Conservation (phyloP, 2,888 invertebrate genomes). For the Microdon myrmicae region DNA sequence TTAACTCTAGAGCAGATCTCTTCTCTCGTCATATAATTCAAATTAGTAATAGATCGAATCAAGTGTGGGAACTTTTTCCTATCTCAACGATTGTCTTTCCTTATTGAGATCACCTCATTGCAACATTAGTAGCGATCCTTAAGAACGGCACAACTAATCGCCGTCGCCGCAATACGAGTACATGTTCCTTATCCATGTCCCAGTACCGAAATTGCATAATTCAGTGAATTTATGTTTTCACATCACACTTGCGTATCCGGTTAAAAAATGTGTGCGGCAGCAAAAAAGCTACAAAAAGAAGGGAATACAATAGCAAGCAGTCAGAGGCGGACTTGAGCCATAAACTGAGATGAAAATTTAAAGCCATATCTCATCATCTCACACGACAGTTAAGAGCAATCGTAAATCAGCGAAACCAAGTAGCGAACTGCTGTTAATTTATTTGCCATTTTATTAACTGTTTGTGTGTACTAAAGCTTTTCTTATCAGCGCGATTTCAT, state of each 20-base stretch:
- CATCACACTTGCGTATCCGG: constrained; percentile 38
- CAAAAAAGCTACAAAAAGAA: constrained; percentile 30
- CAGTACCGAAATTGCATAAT: too few species aligned
- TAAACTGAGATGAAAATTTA: constrained; percentile 49
- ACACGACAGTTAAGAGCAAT: constrained; percentile 45
- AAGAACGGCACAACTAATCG: constrained; percentile 18
- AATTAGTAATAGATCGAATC: constrained; percentile 47
- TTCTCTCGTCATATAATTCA: constrained; percentile 39
- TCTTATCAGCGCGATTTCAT: constrained; percentile 45
- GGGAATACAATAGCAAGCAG: constrained; percentile 13
- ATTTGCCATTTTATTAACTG: constrained; percentile 52
- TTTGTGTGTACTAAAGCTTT: constrained; percentile 43
- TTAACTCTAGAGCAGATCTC: constrained; percentile 18
- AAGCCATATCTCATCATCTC: constrained; percentile 52
- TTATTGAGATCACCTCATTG: constrained; percentile 33
- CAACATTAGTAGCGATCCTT: constrained; percentile 37
- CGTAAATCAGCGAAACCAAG: constrained; percentile 51
- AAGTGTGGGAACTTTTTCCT: constrained; percentile 50
- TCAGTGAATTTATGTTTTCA: constrained; percentile 41
- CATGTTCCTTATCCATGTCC: too few species aligned
- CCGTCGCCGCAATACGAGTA: too few species aligned
- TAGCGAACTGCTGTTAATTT: constrained; percentile 52
- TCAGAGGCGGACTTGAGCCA: constrained; percentile 31
- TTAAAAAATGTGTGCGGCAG: constrained; percentile 14
- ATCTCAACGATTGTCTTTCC: constrained; percentile 20